Conservation (phyloP, 30 jellyfish, hydroid and myxozoan genomes). For the Cassiopea andromeda region DNA sequence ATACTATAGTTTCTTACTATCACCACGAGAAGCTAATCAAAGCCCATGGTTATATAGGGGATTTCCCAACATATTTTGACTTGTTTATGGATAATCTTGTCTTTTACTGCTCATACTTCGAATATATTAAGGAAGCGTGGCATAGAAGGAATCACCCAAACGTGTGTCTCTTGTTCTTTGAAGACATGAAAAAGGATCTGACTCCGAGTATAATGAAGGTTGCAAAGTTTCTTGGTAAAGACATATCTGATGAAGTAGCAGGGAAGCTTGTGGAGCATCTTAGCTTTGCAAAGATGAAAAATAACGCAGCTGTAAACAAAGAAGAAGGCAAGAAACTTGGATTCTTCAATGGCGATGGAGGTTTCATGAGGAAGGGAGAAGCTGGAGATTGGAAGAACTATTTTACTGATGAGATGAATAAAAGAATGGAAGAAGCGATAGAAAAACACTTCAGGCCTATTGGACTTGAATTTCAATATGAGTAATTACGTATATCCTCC, state of each 20-base stretch:
- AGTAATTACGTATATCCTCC: background rate
- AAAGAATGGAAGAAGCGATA: conserved; percentile 31
- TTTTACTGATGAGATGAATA: conserved; percentile 50
- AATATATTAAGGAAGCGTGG: conserved; percentile 54
- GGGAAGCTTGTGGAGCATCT: background rate
- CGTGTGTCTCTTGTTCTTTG: conserved; percentile 27
- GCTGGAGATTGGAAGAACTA: conserved; percentile 56
- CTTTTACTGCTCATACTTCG: conserved; percentile 32
- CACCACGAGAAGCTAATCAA: conserved; percentile 14
- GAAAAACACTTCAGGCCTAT: conserved; percentile 25
- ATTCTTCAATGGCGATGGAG: background rate
- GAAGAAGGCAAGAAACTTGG: background rate
- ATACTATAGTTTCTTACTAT: conserved; percentile 15
- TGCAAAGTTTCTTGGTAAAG: conserved; percentile 5
- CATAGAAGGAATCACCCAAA: conserved; percentile 37
- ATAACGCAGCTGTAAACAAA: background rate
- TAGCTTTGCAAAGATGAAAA: background rate
- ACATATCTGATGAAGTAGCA: background rate
- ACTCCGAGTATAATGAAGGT: conserved; percentile 17
- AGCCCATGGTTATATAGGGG: conserved; percentile 9
- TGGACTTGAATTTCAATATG: conserved; percentile 51
- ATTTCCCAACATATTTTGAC: conserved; percentile 12
- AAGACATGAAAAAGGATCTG: conserved; percentile 45
- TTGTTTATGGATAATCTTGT: conserved; percentile 40
- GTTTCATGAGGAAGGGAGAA: conserved; percentile 44